Percentiles rank a stretch among this genome's conserved stretches.
Conservation (phyloP, 2,797 vertebrate species). For the Somateria mollissima region DNA sequence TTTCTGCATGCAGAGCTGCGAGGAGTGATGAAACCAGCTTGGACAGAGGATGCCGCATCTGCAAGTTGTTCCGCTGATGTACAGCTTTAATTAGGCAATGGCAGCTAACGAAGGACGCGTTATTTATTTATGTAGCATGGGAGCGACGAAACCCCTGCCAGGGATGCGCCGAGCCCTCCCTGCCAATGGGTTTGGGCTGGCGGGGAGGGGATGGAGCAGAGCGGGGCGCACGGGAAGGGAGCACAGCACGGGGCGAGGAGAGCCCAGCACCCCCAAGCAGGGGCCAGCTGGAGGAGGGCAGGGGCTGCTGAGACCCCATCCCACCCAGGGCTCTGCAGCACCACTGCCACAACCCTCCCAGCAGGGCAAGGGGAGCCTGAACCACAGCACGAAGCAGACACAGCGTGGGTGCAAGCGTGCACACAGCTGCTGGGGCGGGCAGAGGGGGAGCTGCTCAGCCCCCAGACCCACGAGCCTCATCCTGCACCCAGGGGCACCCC, state of each 20-base stretch:
- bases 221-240: neutral
- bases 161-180: neutral
- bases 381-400: neutral
- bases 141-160: neutral
- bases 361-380: accelerated
- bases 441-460: neutral
- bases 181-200: neutral
- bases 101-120: constrained; percentile 60
- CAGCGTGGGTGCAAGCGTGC: accelerated
- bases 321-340: neutral
- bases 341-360: neutral
- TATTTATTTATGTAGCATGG: constrained; percentile 47
- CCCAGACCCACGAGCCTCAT: neutral
- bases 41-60: constrained; percentile 55
- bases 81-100: constrained; percentile 75
- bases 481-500: neutral
- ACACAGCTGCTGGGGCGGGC: accelerated
- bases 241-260: neutral
- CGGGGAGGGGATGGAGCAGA: neutral
- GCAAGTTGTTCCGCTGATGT: constrained; percentile 68
- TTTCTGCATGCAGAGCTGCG: neutral
- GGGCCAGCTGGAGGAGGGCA: neutral
- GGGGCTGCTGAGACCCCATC: neutral
- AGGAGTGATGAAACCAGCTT: constrained; percentile 19
- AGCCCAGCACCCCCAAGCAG: neutral